Evolutionary conservation across 1,140 invertebrate genomes (phyloP), one percentile per base, ranked within the genome.

Genomic region (Polyergus mexicanus): DNA sequence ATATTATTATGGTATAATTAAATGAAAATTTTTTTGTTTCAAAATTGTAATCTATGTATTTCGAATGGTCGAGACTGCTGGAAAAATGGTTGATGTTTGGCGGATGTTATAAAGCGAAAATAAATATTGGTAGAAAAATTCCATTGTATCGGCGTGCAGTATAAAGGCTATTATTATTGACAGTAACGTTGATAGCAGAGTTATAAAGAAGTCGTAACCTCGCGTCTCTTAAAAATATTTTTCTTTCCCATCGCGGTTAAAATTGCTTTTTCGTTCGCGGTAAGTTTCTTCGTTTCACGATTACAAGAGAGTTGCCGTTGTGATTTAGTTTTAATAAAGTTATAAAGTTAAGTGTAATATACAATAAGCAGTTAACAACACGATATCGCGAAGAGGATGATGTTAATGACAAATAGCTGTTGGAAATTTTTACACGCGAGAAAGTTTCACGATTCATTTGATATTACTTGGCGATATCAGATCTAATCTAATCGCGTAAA

Each of bases 151-250:
- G 35, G 28, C 28, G 41, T 25, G 32, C 41, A 68, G n/a, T 44
- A 22, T 69, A 56, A 44, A 80, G n/a, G n/a, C 47, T 80, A 69
- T 80, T 80, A 80, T 80, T 69, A 58, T 41, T 35, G 44, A 32
- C 11, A 66, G 10, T 44, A 35, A 28, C 35, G 63, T 58, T 69
- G 35, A 69, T 69, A 58, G 22, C 35, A 0, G 22, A 44, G 16
- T 56, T 80, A 41, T 56, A 51, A 69, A 22, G 25, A 13, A 69
- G 16, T 69, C 38, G 16, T 80, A 41, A 80, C 62, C 19, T 28
- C 35, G 19, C 16, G 16, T 0, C 6, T 69, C 19, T 69, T 56
- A 69, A 80, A 80, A 69, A 80, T 69, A 80, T 28, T 80, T 56
- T 69, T 41, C 65, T 68, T 69, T 10, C 10, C 25, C 5, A 44